Conservation (phyloP, 1,140 invertebrate genomes). For the Yoshiicerus persimilis region DNA sequence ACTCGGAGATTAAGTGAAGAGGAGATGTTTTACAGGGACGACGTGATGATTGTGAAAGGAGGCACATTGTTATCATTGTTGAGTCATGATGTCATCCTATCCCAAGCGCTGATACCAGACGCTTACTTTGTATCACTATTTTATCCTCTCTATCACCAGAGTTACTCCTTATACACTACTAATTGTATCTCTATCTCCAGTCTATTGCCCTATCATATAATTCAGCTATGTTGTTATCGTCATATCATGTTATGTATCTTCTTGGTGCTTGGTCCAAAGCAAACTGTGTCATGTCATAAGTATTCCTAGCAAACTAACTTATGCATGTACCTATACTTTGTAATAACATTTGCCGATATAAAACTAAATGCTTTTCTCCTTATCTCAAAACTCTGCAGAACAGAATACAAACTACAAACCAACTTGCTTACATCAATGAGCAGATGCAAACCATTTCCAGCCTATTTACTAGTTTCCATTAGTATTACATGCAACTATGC, state of each 20-base stretch:
- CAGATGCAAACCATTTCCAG: not conserved
- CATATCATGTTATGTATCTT: too few relatives aligned
- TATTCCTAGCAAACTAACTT: too few relatives aligned
- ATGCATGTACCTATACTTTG: not conserved
- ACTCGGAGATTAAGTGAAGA: conserved; percentile 16
- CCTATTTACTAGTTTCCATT: not conserved
- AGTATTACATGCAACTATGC: not conserved
- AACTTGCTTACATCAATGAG: too few relatives aligned
- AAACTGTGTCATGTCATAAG: too few relatives aligned
- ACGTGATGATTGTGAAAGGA: conserved; percentile 13
- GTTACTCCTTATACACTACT: not conserved
- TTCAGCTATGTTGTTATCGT: too few relatives aligned
- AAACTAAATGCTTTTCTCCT: not conserved
- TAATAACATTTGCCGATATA: not conserved
- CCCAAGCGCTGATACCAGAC: not conserved
- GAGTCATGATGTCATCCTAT: conserved; percentile 1
- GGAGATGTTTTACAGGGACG: conserved; percentile 10
- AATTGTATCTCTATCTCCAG: not conserved
- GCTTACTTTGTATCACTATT: not conserved
- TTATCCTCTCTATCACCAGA: too few relatives aligned
- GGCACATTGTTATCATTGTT: conserved; percentile 17
- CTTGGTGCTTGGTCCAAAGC: too few relatives aligned
- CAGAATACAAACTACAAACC: too few relatives aligned
- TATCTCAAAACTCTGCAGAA: too few relatives aligned
- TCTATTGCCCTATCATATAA: too few relatives aligned